Percentiles rank a stretch among this genome's conserved stretches.
phyloP scores from a whole-genome alignment of 2,797 vertebrate genomes.

The Alca torda region DNA sequence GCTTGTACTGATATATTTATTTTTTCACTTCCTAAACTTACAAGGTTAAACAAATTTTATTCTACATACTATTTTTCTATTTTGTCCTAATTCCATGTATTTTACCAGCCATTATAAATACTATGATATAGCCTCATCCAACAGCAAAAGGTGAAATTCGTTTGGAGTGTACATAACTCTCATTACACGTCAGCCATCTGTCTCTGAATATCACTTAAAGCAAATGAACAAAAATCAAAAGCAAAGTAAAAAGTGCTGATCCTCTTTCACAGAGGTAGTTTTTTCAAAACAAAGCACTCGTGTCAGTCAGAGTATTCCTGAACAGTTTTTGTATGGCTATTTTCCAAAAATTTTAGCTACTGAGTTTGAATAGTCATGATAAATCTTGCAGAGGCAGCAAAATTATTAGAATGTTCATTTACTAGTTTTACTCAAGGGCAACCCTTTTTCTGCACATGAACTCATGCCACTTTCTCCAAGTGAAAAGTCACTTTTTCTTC shows the following conservation, averaged over 20 bases:
- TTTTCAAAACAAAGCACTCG: conserved; percentile 44
- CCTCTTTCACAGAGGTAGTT: background rate
- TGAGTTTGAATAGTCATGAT: conserved; percentile 37
- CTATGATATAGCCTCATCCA: background rate
- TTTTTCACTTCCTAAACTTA: background rate
- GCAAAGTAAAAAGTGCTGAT: background rate
- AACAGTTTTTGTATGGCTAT: conserved; percentile 17
- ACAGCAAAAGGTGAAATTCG: background rate
- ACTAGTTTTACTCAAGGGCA: background rate
- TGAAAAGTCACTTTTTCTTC: background rate
- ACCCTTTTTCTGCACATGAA: background rate
- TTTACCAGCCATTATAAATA: background rate
- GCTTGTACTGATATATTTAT: background rate
- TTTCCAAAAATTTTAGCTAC: conserved; percentile 30
- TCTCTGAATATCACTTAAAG: conserved; percentile 57
- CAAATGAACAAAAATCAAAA: background rate
- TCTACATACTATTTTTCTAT: background rate
- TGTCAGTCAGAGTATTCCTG: conserved; percentile 25
- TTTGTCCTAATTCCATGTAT: background rate
- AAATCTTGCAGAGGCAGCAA: conserved; percentile 44
- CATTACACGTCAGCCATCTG: conserved; percentile 20
- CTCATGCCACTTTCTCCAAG: background rate
- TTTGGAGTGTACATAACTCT: background rate
- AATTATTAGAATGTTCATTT: conserved; percentile 40
- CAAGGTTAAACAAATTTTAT: background rate